Evolutionary conservation across 2,797 vertebrate genomes (phyloP).

Genomic region (Odontamblyopus rebecca): DNA sequence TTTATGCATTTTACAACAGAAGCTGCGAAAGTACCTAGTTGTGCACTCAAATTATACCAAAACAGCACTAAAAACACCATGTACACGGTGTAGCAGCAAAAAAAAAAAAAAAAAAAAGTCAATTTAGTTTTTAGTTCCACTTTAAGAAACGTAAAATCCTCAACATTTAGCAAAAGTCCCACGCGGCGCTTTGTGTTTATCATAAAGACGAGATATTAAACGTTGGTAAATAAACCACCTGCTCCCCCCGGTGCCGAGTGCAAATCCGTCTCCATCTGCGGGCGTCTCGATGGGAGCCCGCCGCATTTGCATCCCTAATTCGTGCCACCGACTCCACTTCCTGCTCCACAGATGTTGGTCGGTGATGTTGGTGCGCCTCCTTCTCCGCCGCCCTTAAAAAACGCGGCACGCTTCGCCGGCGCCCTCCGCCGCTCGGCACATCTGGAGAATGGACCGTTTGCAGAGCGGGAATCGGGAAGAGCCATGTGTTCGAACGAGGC

Average conservation of each 20-base stretch:
- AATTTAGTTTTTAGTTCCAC: too few species aligned
- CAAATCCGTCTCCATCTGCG: constrained; percentile 55
- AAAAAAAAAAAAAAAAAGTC: too few species aligned
- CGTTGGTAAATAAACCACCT: constrained; percentile 61
- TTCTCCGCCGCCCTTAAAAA: constrained; percentile 25
- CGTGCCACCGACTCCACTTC: constrained; percentile 42
- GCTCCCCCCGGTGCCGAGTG: constrained; percentile 61
- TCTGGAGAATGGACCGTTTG: constrained; percentile 79
- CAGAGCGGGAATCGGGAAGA: constrained; percentile 53
- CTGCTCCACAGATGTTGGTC: constrained; percentile 1
- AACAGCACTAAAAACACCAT: too few species aligned
- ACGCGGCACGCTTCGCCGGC: constrained; percentile 21
- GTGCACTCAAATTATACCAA: too few species aligned
- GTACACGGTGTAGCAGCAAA: too few species aligned
- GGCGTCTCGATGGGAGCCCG: constrained; percentile 44
- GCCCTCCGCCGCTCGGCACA: constrained; percentile 59
- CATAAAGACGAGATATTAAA: constrained; percentile 65
- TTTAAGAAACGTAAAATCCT: too few species aligned
- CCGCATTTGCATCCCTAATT: constrained; percentile 72
- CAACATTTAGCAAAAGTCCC: background rate
- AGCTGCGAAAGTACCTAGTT: too few species aligned
- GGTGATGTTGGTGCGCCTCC: background rate
- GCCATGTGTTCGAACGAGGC: constrained; percentile 68
- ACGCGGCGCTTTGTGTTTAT: constrained; percentile 32
- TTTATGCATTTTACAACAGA: too few species aligned